phyloP scores from a whole-genome alignment of 2,888 invertebrate species.

The Oxystoma pomonae region DNA sequence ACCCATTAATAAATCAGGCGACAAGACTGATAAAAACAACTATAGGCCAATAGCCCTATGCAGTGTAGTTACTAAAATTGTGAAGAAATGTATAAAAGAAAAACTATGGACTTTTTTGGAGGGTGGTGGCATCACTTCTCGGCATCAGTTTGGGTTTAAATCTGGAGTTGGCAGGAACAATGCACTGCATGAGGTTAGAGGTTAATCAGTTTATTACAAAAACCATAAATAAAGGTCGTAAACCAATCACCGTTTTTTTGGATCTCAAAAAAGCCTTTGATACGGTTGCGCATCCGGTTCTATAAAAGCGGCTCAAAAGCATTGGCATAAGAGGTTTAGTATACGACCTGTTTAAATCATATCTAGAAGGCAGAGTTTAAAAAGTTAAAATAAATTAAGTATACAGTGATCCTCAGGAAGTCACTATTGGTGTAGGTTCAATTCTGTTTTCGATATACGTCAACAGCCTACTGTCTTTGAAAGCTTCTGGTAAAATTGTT shows the following conservation, averaged over 20 bases:
- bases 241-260: neutral
- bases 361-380: neutral
- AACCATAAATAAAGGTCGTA: neutral
- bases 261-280: neutral
- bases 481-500: neutral
- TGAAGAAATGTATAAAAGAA: neutral
- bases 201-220: neutral
- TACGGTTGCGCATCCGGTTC: neutral
- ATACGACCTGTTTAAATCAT: neutral
- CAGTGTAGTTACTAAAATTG: neutral
- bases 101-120: neutral
- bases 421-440: neutral
- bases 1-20: conserved; percentile 8
- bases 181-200: neutral
- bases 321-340: neutral
- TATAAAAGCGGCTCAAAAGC: neutral
- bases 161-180: too few relatives aligned
- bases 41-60: neutral
- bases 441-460: neutral
- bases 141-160: neutral
- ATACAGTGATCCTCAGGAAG: neutral
- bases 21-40: conserved; percentile 3
- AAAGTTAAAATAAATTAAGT: neutral
- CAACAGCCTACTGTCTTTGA: neutral
- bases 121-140: neutral